These are phyloP conservation scores for Mythimna vitellina DNA, from an alignment of 2,888 invertebrate genomes.

Conservation along the genomic window DNA sequence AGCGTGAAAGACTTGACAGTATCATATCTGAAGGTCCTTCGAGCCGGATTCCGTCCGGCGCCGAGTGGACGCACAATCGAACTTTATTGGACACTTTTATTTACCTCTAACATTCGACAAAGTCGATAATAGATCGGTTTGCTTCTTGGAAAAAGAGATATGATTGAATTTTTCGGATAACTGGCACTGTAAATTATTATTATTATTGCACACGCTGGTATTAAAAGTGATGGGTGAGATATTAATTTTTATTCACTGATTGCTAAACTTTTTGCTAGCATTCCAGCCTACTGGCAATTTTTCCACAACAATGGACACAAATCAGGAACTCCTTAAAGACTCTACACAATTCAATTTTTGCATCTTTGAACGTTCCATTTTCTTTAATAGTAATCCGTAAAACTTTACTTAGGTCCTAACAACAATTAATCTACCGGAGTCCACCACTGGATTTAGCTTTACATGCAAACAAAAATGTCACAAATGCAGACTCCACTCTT, in stretches of 20 bases:
- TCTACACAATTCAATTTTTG: no score
- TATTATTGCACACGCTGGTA: no score
- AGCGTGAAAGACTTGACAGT: constrained; percentile 84
- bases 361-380: no score
- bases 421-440: background rate
- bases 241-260: background rate
- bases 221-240: background rate
- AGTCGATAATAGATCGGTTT: constrained; percentile 29
- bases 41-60: constrained; percentile 61
- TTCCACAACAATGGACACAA: no score
- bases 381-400: no score
- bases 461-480: constrained; percentile 10
- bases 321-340: no score
- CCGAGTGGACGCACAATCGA: constrained; percentile 84
- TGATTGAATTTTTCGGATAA: constrained; percentile 10
- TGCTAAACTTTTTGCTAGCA: background rate
- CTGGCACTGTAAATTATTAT: background rate
- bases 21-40: constrained; percentile 79
- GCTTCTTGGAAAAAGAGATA: constrained; percentile 10
- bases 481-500: constrained; percentile 5
- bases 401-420: background rate
- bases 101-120: constrained; percentile 69
- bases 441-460: background rate
- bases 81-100: constrained; percentile 88
- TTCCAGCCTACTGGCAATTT: no score